A percentile compares a stretch with the other conserved stretches of the same genome.
phyloP scores from a whole-genome alignment of 2,113 vertebrate genomes.

The Chloropsis cyanopogon region DNA sequence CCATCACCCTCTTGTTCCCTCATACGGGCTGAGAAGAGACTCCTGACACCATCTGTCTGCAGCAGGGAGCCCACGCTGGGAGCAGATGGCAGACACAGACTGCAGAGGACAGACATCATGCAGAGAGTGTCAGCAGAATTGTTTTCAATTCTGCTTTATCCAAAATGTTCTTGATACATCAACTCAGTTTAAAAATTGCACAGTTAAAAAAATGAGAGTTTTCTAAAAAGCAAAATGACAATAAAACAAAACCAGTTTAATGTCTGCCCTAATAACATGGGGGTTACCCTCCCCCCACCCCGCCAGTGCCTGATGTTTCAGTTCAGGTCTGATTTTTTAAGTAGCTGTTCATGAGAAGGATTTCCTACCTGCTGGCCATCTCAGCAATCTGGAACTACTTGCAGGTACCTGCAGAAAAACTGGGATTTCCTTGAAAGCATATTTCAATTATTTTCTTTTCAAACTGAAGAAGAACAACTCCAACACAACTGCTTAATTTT shows the following conservation, averaged over 20 bases:
- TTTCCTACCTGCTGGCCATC: background rate
- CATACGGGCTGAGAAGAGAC: background rate
- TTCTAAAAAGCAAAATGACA: background rate
- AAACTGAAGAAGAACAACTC: background rate
- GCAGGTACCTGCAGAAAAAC: background rate
- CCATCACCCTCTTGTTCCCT: background rate
- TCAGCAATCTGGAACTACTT: background rate
- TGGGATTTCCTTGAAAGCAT: background rate
- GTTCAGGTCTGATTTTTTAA: background rate
- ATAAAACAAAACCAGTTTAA: background rate
- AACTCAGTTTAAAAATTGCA: background rate
- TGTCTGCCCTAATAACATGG: background rate
- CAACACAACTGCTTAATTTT: constrained; percentile 28
- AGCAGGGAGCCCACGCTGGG: background rate
- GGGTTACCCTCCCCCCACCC: background rate
- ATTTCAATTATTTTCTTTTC: background rate
- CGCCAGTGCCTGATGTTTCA: background rate
- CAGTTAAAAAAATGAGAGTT: background rate
- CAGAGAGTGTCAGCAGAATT: background rate
- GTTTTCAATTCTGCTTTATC: background rate
- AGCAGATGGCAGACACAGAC: background rate
- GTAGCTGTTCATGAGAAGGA: background rate
- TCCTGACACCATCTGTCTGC: background rate
- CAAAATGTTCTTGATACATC: background rate
- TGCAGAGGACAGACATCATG: background rate